These are phyloP conservation scores for Pollicipes pollicipes DNA, from an alignment of 1,140 invertebrate genomes.

Conservation along the genomic window DNA sequence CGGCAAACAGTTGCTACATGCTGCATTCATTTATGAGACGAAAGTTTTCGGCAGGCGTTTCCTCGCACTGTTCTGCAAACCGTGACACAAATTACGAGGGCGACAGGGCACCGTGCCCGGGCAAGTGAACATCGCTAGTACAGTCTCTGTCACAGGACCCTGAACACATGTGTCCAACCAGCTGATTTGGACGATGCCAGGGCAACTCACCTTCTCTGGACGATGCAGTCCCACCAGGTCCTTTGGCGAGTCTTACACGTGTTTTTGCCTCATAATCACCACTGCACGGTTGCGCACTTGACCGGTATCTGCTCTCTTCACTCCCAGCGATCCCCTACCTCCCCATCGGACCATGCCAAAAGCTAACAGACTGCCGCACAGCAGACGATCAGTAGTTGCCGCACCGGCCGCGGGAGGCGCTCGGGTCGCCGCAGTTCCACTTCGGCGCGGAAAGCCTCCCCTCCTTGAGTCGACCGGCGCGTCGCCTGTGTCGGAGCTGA, in stretches of 20 bases:
- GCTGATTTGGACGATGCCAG: background rate
- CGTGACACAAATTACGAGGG: no score
- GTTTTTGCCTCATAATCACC: background rate
- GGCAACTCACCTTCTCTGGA: background rate
- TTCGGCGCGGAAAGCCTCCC: background rate
- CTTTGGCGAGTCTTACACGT: background rate
- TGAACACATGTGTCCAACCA: background rate
- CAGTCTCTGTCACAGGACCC: background rate
- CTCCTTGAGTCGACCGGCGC: no score
- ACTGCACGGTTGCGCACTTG: background rate
- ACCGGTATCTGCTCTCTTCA: background rate
- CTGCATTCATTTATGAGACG: no score
- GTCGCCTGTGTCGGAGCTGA: no score
- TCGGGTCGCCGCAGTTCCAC: background rate
- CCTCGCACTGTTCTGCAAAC: no score
- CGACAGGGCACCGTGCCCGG: no score
- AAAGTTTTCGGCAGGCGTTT: no score
- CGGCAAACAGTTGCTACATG: no score
- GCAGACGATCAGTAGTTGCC: background rate
- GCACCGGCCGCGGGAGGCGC: no score
- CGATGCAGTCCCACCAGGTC: background rate
- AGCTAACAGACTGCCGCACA: background rate
- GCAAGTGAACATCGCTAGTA: no score
- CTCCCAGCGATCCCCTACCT: background rate
- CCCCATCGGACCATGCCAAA: background rate